Conservation (phyloP, 1,140 invertebrate genomes). For the Caenorhabditis elegans region WBcel235 BX284602.5:14157501-14158000, state of each 20-base stretch:
- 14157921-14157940: conserved; percentile 75
- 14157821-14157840: conserved; percentile 92
- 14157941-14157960: conserved; percentile 90
- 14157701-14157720: conserved; percentile 93
- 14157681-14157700: conserved; percentile 95
- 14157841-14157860: conserved; percentile 93
- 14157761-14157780: conserved; percentile 88
- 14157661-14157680: conserved; percentile 76
- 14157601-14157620: conserved; percentile 90
- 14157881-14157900: conserved; percentile 56
- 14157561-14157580: too few relatives aligned
- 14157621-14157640: conserved; percentile 95
- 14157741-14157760: conserved; percentile 95
- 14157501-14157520: too few relatives aligned
- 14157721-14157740: conserved; percentile 98
- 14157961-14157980: conserved; percentile 87
- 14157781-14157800: conserved; percentile 98
- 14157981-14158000: conserved; percentile 81
- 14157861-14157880: conserved; percentile 41
- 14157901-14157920: conserved; percentile 61
- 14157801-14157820: conserved; percentile 89
- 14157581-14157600: conserved; percentile 12
- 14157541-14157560: too few relatives aligned
- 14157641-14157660: conserved; percentile 99
- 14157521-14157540: too few relatives aligned